phyloP scores from a whole-genome alignment of 1,140 invertebrate genomes.

The Chrysopa pallens region DNA sequence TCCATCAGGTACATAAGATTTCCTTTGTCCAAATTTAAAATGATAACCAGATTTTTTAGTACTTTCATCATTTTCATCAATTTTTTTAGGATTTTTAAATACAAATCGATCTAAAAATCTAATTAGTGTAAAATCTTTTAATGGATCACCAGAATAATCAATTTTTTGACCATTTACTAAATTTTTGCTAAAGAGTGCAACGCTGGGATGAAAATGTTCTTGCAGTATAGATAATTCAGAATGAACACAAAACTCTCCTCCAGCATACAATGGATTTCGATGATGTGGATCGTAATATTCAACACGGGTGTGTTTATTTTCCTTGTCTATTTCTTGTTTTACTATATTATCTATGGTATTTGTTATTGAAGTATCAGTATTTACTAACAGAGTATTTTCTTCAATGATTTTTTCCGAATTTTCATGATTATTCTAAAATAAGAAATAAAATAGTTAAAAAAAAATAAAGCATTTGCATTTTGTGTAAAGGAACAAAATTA shows the following conservation, averaged over 20 bases:
- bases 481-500: no score
- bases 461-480: no score
- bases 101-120: constrained; percentile 88
- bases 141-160: constrained; percentile 76
- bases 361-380: no score
- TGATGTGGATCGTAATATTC: constrained; percentile 45
- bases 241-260: constrained; percentile 45
- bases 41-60: constrained; percentile 26
- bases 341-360: no score
- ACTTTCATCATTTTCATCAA: constrained; percentile 19
- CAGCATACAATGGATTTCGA: constrained; percentile 69
- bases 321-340: no score
- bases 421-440: no score
- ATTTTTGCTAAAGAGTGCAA: constrained; percentile 69
- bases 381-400: no score
- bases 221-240: constrained; percentile 54
- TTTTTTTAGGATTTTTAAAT: constrained; percentile 87
- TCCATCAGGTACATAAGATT: constrained; percentile 41
- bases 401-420: no score
- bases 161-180: constrained; percentile 59
- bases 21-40: constrained; percentile 34
- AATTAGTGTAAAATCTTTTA: constrained; percentile 78
- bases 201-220: constrained; percentile 79
- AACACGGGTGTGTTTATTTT: no score
- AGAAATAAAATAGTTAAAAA: no score